Conservation (phyloP, 2,888 invertebrate genomes). For the Ormyrus labotus region DNA sequence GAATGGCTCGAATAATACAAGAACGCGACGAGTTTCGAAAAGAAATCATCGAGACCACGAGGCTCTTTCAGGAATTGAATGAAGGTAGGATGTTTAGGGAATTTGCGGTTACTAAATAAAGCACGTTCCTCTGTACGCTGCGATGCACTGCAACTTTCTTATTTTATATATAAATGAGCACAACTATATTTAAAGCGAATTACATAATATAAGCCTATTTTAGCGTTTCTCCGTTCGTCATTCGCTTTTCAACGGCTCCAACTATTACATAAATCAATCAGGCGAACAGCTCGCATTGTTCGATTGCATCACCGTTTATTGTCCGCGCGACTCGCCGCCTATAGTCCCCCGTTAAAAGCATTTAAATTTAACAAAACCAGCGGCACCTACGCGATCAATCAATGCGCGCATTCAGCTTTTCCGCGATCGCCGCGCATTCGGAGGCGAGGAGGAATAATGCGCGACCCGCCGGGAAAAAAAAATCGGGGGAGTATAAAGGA, state of each 20-base stretch:
- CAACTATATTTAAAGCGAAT: too few species aligned
- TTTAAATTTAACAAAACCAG: slow-evolving; percentile 20
- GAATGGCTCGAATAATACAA: too few species aligned
- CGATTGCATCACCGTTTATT: slow-evolving; percentile 24
- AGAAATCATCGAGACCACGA: too few species aligned
- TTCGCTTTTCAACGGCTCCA: neutral
- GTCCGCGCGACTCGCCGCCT: neutral
- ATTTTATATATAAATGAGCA: too few species aligned
- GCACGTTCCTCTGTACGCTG: too few species aligned
- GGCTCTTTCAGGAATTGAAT: too few species aligned
- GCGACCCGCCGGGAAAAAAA: neutral
- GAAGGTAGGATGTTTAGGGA: too few species aligned
- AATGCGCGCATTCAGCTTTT: slow-evolving; percentile 13
- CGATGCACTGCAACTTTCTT: too few species aligned
- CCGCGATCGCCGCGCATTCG: neutral
- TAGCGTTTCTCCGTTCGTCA: too few species aligned
- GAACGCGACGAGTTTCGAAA: too few species aligned
- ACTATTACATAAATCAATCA: slow-evolving; percentile 37
- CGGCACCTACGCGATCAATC: slow-evolving; percentile 20
- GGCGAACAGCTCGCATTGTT: neutral
- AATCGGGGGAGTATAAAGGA: neutral
- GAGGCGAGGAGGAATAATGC: neutral
- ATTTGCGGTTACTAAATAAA: too few species aligned
- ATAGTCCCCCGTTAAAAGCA: slow-evolving; percentile 13
- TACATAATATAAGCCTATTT: too few species aligned